Percentiles rank a stretch among this genome's conserved stretches.
phyloP scores from a whole-genome alignment of 2,113 vertebrate species.

The Hydrochoerus hydrochaeris region DNA sequence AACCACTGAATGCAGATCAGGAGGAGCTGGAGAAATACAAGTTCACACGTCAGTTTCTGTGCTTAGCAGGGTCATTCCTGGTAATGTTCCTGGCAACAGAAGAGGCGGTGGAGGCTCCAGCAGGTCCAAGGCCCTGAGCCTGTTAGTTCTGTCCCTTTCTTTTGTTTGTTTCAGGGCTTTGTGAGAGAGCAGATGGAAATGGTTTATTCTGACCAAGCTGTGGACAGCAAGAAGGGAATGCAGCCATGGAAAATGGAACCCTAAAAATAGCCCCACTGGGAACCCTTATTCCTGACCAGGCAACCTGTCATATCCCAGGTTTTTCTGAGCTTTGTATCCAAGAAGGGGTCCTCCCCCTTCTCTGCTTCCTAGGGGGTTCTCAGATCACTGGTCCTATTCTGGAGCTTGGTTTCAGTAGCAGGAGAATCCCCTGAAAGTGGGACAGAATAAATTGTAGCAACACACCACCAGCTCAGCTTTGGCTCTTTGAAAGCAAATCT shows the following conservation, averaged over 20 bases:
- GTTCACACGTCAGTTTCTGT: neutral
- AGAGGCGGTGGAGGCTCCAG: neutral
- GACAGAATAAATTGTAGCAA: slow-evolving; percentile 72
- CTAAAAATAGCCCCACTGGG: slow-evolving; percentile 10
- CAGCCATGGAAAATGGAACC: neutral
- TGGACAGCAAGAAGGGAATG: neutral
- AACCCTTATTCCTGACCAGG: neutral
- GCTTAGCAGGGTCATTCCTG: neutral
- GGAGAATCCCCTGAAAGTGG: slow-evolving; percentile 71
- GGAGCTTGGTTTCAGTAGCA: slow-evolving; percentile 42
- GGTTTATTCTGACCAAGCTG: neutral
- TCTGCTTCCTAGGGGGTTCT: neutral
- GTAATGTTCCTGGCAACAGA: neutral
- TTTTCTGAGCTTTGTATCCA: slow-evolving; percentile 6
- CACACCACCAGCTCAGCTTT: slow-evolving; percentile 66
- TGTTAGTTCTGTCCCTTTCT: slow-evolving; percentile 6
- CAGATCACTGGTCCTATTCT: neutral
- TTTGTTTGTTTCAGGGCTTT: slow-evolving; percentile 57
- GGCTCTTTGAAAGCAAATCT: slow-evolving; percentile 80
- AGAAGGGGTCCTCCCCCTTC: neutral
- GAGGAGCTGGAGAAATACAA: neutral
- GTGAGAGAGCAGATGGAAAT: slow-evolving; percentile 44
- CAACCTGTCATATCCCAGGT: neutral
- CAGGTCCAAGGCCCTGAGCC: neutral
- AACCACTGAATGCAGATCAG: neutral